Conservation (phyloP, 1,140 invertebrate genomes). For the Scaptomyza montana region DNA sequence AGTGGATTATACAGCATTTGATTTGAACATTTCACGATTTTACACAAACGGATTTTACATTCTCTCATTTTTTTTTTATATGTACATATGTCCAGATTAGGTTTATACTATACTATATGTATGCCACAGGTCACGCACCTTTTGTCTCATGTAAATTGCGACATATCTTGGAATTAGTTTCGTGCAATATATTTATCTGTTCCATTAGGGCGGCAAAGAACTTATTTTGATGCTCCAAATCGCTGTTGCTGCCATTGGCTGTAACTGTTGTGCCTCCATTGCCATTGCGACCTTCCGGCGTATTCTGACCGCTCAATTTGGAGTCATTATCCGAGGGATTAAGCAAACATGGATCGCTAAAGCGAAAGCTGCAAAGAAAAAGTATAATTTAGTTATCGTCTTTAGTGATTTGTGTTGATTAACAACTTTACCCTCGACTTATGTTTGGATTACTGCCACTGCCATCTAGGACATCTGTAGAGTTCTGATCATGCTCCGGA, state of each 20-base stretch:
- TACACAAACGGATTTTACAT: slow-evolving; percentile 29
- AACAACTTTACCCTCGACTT: slow-evolving; percentile 58
- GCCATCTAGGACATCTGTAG: slow-evolving; percentile 77
- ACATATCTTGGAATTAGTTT: slow-evolving; percentile 83
- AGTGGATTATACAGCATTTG: slow-evolving; percentile 7
- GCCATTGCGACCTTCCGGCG: slow-evolving; percentile 71
- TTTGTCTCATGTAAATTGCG: slow-evolving; percentile 83
- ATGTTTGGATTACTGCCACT: slow-evolving; percentile 78
- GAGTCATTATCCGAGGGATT: slow-evolving; percentile 82
- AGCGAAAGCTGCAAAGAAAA: slow-evolving; percentile 64
- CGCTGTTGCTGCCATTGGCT: slow-evolving; percentile 49
- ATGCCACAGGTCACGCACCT: slow-evolving; percentile 53
- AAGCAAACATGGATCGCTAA: slow-evolving; percentile 81
- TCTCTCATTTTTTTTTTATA: slow-evolving; percentile 9
- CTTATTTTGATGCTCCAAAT: slow-evolving; percentile 73
- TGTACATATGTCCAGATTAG: not conserved
- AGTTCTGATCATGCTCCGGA: slow-evolving; percentile 76
- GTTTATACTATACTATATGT: not conserved
- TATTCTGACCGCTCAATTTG: slow-evolving; percentile 78
- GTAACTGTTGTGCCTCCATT: slow-evolving; percentile 27
- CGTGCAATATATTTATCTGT: slow-evolving; percentile 81
- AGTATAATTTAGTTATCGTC: not conserved
- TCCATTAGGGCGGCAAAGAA: slow-evolving; percentile 78
- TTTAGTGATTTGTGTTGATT: not conserved
- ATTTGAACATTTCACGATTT: not conserved